Evolutionary conservation across 2,113 vertebrate genomes (phyloP), one percentile per base, ranked within the genome.

Genomic region (Larimichthys polyactis): DNA sequence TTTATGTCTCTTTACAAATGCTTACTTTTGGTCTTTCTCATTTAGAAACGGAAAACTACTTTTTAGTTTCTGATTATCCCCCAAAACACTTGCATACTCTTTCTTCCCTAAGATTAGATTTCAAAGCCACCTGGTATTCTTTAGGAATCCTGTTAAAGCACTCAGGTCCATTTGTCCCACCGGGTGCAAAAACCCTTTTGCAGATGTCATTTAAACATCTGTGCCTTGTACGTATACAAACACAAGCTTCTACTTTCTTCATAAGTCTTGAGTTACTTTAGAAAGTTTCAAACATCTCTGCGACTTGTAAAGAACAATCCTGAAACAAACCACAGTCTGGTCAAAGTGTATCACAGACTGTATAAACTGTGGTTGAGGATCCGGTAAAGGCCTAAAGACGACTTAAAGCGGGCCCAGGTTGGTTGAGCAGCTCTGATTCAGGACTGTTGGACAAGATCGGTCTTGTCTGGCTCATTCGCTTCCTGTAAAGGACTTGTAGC

Each of bases 391-490:
- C 0, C 67, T 32, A 36, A 46, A 4, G 75, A 46, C 10, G 15
- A 76, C 62, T 87, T 63, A 27, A 55, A 86, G 40, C 5, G 20
- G 58, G 32, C 11, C 73, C 74, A 5, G 29, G 8, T 24, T 36
- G 90, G 90, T 90, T 89, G 88, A 89, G 86, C 92, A 46, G 27
- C 70, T 63, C 8, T 65, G 79, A 70, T 46, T 70, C 78, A 78
- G 24, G 44, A 69, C 62, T 65, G n/a, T 15, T 7, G 36, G 75
- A 81, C 90, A 85, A 67, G 93, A 76, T 17, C 0, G 19, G 75
- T 81, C 93, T 84, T 69, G 92, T 27, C 71, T 46, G 12, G 69
- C 36, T 85, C 11, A 3, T 11, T 87, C 22, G 44, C 81, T 83
- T 93, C 88, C 89, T 75, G 83, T 59, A 29, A 64, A 88, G 46